Conservation (phyloP, 1,140 invertebrate genomes). For the Eupristina koningsbergeri region DNA sequence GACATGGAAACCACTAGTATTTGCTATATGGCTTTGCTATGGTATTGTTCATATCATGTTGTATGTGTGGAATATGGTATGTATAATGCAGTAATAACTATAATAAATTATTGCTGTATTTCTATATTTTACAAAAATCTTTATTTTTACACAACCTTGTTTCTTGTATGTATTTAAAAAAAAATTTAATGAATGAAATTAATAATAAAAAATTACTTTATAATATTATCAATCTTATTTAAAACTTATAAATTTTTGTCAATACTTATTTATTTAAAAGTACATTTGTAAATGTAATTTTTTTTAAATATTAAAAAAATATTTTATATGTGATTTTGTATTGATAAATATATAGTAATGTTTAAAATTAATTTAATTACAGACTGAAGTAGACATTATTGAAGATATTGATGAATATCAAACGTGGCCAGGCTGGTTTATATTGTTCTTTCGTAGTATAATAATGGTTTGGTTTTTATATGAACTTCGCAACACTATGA, state of each 20-base stretch:
- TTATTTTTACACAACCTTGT: neutral
- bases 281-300: no score
- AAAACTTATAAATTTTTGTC: no score
- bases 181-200: no score
- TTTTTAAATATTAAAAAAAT: neutral
- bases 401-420: conserved; percentile 97
- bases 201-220: no score
- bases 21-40: conserved; percentile 93
- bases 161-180: no score
- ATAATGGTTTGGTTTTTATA: conserved; percentile 97
- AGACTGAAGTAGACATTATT: conserved; percentile 96
- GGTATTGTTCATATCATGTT: conserved; percentile 91
- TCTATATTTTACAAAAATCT: neutral
- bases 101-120: neutral
- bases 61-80: conserved; percentile 97
- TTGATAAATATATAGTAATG: neutral
- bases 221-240: no score
- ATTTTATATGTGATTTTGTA: neutral
- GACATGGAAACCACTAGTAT: conserved; percentile 87
- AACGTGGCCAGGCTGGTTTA: conserved; percentile 96
- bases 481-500: conserved; percentile 93
- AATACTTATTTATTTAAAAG: no score
- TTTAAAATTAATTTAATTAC: conserved; percentile 58
- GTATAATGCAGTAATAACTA: conserved; percentile 58
- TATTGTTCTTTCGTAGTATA: conserved; percentile 86